Percentiles rank a stretch among this genome's conserved stretches.
phyloP scores from a whole-genome alignment of 53 echinoderm and acorn worm genomes.

The Pentamera pediparva region DNA sequence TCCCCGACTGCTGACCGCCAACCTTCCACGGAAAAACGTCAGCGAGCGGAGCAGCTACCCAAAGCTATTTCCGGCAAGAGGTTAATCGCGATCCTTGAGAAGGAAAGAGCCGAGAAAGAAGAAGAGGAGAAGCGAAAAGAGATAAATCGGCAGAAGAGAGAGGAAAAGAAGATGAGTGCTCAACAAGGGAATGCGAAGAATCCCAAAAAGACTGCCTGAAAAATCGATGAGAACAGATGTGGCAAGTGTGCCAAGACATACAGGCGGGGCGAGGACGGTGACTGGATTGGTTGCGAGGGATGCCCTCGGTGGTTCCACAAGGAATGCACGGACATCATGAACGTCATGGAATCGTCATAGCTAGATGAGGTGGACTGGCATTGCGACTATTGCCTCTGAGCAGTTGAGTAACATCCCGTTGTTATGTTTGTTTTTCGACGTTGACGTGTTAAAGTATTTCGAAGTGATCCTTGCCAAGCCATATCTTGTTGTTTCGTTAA shows the following conservation, averaged over 20 bases:
- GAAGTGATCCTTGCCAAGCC: too few species aligned
- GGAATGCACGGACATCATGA: slow-evolving; percentile 1
- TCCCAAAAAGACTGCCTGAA: not conserved
- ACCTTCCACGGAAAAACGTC: not conserved
- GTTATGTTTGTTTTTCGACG: too few species aligned
- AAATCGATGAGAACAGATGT: not conserved
- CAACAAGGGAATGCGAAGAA: not conserved
- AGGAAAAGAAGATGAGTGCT: not conserved
- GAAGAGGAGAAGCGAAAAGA: not conserved
- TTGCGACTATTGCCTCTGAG: too few species aligned
- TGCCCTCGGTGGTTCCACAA: not conserved
- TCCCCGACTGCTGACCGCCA: not conserved
- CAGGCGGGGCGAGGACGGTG: not conserved
- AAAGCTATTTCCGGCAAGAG: slow-evolving; percentile 6
- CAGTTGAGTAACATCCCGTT: too few species aligned
- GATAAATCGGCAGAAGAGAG: not conserved
- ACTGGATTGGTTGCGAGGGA: not conserved
- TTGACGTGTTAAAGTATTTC: too few species aligned
- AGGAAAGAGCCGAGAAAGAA: not conserved
- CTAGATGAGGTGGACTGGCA: not conserved
- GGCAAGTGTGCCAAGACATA: not conserved
- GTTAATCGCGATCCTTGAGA: not conserved
- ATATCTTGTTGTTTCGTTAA: too few species aligned
- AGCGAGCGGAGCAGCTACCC: not conserved
- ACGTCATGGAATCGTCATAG: not conserved